Percentiles rank a stretch among this genome's conserved stretches.
phyloP scores from a whole-genome alignment of 2,888 invertebrate genomes.

The Plutella xylostella region DNA sequence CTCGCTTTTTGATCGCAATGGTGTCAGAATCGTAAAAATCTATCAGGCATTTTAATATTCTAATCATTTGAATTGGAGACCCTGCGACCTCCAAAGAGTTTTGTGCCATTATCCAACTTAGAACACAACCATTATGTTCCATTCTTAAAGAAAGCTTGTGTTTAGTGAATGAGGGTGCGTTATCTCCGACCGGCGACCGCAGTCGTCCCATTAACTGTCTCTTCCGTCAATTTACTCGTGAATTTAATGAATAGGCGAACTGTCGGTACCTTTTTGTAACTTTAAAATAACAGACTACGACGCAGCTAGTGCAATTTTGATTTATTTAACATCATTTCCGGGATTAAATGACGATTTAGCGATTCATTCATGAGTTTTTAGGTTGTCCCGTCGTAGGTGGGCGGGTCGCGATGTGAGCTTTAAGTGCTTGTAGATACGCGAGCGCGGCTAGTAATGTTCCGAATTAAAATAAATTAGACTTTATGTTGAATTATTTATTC shows the following conservation, averaged over 20 bases:
- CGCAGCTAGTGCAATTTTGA: conserved; percentile 53
- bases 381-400: not conserved
- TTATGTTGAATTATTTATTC: too few species aligned
- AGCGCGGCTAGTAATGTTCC: too few species aligned
- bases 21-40: not conserved
- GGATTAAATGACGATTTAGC: conserved; percentile 45
- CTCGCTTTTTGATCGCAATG: conserved; percentile 4
- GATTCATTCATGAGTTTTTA: conserved; percentile 11
- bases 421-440: too few species aligned
- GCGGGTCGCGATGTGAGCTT: too few species aligned
- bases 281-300: conserved; percentile 31
- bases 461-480: too few species aligned
- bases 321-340: conserved; percentile 63
- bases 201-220: conserved; percentile 14
- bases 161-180: not conserved
- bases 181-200: conserved; percentile 1
- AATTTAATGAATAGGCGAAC: conserved; percentile 38
- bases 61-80: not conserved
- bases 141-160: not conserved
- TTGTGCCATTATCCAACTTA: too few species aligned
- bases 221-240: conserved; percentile 31
- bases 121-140: too few species aligned
- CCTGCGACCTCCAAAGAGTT: too few species aligned
- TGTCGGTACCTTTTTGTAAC: conserved; percentile 36
- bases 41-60: not conserved